phyloP scores from a whole-genome alignment of 2,113 vertebrate species.

The Carettochelys insculpta region DNA sequence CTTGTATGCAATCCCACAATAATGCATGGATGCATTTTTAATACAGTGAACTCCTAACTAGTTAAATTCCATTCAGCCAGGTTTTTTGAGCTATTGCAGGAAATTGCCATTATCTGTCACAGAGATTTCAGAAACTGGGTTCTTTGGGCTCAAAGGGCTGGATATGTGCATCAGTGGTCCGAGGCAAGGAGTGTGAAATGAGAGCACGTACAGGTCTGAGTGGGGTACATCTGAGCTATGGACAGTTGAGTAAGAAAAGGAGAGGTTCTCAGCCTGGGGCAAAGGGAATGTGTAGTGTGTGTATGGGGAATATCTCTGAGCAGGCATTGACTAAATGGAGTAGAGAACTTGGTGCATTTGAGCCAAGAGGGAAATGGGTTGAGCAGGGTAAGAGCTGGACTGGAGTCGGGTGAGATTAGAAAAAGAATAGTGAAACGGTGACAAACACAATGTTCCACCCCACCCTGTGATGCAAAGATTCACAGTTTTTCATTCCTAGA shows the following conservation, averaged over 20 bases:
- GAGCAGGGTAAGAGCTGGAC: neutral
- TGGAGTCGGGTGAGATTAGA: neutral
- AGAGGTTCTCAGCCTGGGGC: neutral
- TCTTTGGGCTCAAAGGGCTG: neutral
- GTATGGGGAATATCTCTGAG: neutral
- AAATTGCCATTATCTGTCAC: neutral
- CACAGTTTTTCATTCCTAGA: too few relatives aligned
- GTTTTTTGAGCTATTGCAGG: neutral
- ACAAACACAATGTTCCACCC: neutral
- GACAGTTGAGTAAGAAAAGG: neutral
- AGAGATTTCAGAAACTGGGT: neutral
- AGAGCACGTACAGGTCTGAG: neutral
- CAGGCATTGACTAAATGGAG: neutral
- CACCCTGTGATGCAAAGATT: too few relatives aligned
- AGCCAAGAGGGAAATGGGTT: neutral
- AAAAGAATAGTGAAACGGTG: neutral
- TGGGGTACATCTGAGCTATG: neutral
- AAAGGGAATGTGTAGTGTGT: neutral
- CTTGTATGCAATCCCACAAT: neutral
- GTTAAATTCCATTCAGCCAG: neutral
- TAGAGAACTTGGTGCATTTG: neutral
- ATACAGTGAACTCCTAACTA: neutral
- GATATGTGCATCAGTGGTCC: neutral
- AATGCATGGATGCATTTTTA: neutral
- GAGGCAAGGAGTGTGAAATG: neutral